Base-by-base conservation (phyloP, 2,888 invertebrate genomes). In the Timandra comae region DNA sequence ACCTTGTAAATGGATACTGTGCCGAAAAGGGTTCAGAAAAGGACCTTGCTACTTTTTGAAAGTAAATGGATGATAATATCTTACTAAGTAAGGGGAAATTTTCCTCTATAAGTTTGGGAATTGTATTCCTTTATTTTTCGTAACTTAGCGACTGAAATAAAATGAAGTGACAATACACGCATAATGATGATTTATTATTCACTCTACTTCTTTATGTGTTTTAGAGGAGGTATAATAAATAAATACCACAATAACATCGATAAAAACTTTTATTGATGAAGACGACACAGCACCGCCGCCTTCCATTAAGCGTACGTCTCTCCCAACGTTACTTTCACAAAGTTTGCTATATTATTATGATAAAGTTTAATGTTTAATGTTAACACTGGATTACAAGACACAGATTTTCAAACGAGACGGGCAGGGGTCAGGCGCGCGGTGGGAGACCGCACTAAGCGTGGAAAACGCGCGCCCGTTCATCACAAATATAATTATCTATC, bases 261-360 rank as follows among this genome's bases (percentile, higher is more conserved):
- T 85, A 85, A 81, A 84, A 81, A 82, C 73, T 75, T 82, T 82
- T 81, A 82, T 84, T 82, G 79, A 78, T 76, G 68, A 71, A 74
- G 76, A 66, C 77, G 78, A 74, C 75, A 61, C 72, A 64, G 63
- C 63, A 69, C 60, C 77, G 66, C 57, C 71, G 67, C 66, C 60
- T 52, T 67, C 76, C 79, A 77, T 77, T 80, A 84, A 84, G 85
- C 84, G 84, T 85, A 85, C 74, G 67, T 73, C 74, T 77, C 77
- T 78, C 78, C 79, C 74, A 64, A 80, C 73, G 62, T 72, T 67
- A 63, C 58, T 63, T 61, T 49, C 61, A 64, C 64, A 72, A 73
- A 64, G 65, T 63, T 74, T 70, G 72, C 79, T 81, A 78, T 58
- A 63, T 43, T 45, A 49, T 43, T 66, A 71, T 70, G 64, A 77